A percentile compares a stretch with the other conserved stretches of the same genome.
These are phyloP conservation scores for Fulica atra DNA, from an alignment of 2,113 vertebrate species.

Conservation along the genomic window DNA sequence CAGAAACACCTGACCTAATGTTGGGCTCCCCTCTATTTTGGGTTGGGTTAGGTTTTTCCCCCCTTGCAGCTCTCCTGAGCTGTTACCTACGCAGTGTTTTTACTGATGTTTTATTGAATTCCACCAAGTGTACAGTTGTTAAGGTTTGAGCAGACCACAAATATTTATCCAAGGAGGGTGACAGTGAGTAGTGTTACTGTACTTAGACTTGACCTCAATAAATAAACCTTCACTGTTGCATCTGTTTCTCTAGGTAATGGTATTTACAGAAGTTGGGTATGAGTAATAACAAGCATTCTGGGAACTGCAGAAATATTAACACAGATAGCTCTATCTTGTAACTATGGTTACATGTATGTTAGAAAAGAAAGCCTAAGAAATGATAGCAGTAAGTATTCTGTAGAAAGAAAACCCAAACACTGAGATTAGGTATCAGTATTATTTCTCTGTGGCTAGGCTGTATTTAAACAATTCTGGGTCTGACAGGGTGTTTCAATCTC, in stretches of 20 bases:
- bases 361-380: neutral
- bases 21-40: neutral
- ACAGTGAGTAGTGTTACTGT: neutral
- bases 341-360: neutral
- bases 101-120: neutral
- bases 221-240: neutral
- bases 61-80: neutral
- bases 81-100: accelerated
- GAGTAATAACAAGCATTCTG: neutral
- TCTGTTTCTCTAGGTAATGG: neutral
- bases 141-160: neutral
- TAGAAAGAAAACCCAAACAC: neutral
- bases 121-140: neutral
- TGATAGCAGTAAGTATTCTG: neutral
- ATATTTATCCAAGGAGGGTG: conserved; percentile 24
- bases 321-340: neutral
- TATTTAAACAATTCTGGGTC: neutral
- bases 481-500: neutral
- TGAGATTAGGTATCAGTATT: neutral
- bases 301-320: neutral
- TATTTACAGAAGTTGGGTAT: neutral
- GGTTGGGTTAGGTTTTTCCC: no score
- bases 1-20: neutral
- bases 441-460: neutral
- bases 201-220: neutral